Percentiles rank a stretch among this genome's conserved stretches.
phyloP scores from a whole-genome alignment of 2,113 vertebrate genomes.

The Panthera tigris region DNA sequence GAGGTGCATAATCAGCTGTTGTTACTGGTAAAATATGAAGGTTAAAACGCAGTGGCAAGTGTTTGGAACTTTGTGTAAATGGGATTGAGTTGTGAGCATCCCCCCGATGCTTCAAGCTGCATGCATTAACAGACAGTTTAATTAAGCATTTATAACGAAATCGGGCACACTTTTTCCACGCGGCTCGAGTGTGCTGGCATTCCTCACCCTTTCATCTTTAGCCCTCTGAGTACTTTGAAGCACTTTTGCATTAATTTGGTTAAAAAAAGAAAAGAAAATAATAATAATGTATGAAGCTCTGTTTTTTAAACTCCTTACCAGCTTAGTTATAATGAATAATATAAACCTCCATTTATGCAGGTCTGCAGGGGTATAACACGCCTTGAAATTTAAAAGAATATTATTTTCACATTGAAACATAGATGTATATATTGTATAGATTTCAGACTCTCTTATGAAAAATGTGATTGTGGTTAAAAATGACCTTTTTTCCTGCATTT shows the following conservation, averaged over 20 bases:
- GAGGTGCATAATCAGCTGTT: slow-evolving; percentile 91
- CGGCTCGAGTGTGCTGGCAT: slow-evolving; percentile 90
- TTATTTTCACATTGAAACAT: slow-evolving; percentile 91
- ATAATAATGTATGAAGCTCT: slow-evolving; percentile 81
- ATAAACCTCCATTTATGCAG: slow-evolving; percentile 86
- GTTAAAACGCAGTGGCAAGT: slow-evolving; percentile 95
- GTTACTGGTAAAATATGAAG: slow-evolving; percentile 95
- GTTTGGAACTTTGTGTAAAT: slow-evolving; percentile 97
- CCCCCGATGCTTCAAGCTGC: slow-evolving; percentile 94
- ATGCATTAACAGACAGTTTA: slow-evolving; percentile 97
- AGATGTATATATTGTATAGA: slow-evolving; percentile 92
- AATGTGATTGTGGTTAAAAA: slow-evolving; percentile 87
- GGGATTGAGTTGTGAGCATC: slow-evolving; percentile 94
- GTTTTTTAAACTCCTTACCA: slow-evolving; percentile 84
- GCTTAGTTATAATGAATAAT: slow-evolving; percentile 83
- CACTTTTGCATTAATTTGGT: slow-evolving; percentile 93
- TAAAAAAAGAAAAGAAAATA: slow-evolving; percentile 83
- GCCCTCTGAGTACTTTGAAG: slow-evolving; percentile 99
- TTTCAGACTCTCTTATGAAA: slow-evolving; percentile 88
- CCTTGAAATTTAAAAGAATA: slow-evolving; percentile 87
- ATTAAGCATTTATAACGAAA: slow-evolving; percentile 95
- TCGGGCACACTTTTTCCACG: slow-evolving; percentile 92
- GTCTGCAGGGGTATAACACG: slow-evolving; percentile 85
- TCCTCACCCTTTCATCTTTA: slow-evolving; percentile 94
- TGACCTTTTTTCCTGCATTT: slow-evolving; percentile 85